Conservation (phyloP, 2,797 vertebrate genomes). For the Takifugu rubripes region DNA sequence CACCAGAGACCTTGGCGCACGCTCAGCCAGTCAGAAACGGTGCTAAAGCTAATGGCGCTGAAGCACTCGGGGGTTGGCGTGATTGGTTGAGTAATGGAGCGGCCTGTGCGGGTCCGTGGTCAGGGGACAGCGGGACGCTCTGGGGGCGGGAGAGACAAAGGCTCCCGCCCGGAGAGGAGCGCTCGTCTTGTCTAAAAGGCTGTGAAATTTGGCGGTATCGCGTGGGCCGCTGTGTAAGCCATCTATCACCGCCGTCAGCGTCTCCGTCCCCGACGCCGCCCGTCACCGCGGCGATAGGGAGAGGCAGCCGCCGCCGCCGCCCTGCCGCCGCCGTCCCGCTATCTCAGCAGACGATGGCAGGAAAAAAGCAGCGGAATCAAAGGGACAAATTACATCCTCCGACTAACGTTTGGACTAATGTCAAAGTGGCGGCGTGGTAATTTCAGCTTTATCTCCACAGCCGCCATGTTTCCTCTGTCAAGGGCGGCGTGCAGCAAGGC, state of each 20-base stretch:
- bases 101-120: conserved; percentile 36
- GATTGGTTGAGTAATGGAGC: conserved; percentile 57
- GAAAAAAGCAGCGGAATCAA: conserved; percentile 28
- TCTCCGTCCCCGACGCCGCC: conserved; percentile 32
- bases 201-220: conserved; percentile 55
- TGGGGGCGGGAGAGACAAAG: conserved; percentile 49
- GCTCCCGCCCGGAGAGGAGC: conserved; percentile 36
- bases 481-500: conserved; percentile 43
- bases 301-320: conserved; percentile 45
- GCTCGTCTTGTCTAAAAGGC: conserved; percentile 21
- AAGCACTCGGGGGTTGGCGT: conserved; percentile 39
- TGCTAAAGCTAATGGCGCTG: conserved; percentile 59
- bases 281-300: conserved; percentile 42
- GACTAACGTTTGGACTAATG: conserved; percentile 46
- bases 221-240: conserved; percentile 39
- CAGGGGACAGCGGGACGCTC: conserved; percentile 43
- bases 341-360: conserved; percentile 14
- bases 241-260: conserved; percentile 47
- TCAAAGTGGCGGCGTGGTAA: conserved; percentile 54
- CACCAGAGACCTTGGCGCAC: conserved; percentile 39
- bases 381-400: conserved; percentile 51
- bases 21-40: conserved; percentile 52
- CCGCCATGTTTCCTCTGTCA: conserved; percentile 43
- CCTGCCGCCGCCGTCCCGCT: conserved; percentile 40
- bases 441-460: conserved; percentile 59